Percentiles rank a stretch among this genome's conserved stretches.
Evolutionary conservation across 2,113 vertebrate genomes (phyloP).

Genomic region (Amphiprion percula): DNA sequence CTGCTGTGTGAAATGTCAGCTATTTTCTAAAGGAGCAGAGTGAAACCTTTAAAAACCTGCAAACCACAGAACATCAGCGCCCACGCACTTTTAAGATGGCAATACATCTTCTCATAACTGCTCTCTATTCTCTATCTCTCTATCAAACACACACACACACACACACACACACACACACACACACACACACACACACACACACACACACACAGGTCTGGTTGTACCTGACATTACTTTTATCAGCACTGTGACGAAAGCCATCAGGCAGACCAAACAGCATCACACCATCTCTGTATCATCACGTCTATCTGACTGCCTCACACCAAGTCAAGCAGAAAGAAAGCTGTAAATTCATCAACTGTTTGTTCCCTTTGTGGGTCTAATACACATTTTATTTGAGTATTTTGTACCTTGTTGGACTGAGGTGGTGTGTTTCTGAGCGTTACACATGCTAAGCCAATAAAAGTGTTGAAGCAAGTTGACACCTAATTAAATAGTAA

Average conservation of each 20-base stretch:
- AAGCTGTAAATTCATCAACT: conserved; percentile 22
- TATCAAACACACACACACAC: conserved; percentile 8
- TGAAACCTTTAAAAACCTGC: conserved; percentile 65
- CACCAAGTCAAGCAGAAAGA: conserved; percentile 43
- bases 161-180: conserved; percentile 31
- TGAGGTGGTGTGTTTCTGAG: background rate
- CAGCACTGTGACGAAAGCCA: conserved; percentile 63
- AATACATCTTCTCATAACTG: conserved; percentile 72
- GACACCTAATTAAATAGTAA: conserved; percentile 70
- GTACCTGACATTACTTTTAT: conserved; percentile 68
- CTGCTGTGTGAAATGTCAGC: conserved; percentile 55
- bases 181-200: conserved; percentile 19
- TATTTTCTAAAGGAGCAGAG: conserved; percentile 50
- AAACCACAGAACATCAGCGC: conserved; percentile 70
- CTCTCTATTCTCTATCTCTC: background rate
- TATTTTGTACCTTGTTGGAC: background rate
- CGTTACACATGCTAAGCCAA: conserved; percentile 39
- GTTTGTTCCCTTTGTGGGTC: conserved; percentile 12
- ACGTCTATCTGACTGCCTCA: conserved; percentile 40
- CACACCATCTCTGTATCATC: conserved; percentile 39
- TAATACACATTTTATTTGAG: background rate
- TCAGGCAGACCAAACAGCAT: conserved; percentile 31
- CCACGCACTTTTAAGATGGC: conserved; percentile 59
- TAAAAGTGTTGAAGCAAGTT: conserved; percentile 61
- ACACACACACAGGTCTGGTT: conserved; percentile 34